Evolutionary conservation across 2,113 vertebrate species (phyloP), one percentile per base, ranked within the genome.

Genomic region (Coryphaenoides rupestris): DNA sequence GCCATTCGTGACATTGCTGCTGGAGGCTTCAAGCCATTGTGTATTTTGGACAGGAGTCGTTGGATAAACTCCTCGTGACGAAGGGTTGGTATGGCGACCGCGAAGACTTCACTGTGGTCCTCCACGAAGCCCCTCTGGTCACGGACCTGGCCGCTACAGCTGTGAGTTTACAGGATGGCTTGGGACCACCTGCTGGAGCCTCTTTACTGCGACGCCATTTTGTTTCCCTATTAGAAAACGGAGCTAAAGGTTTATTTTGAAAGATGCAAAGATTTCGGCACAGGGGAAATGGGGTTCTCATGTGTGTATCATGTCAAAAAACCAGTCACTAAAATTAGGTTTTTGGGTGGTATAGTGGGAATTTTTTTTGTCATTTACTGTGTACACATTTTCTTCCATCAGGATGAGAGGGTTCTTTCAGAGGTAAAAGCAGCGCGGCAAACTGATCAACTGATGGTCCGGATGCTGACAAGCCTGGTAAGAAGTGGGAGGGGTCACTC

Each of bases 21-120:
- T 40, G n/a, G n/a, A 40, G 10, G 10, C 33, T 40, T 40, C 33
- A 40, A 40, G 33, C 33, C 9, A 40, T 40, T 40, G 33, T 40
- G 13, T 57, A 9, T 46, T n/a, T 24, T 63, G 21, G 45, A 2
- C 63, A 89, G 88, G 85, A 79, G 57, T 84, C 86, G 19, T 65
- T 89, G 78, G 55, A 68, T 3, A 66, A 77, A 21, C 77, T 83
- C 3, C 19, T 93, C 58, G 58, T 88, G 60, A 77, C 57, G 75
- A 82, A 73, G 0, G 56, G 63, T 4, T 88, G 80, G 66, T 94
- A 93, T 0, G 58, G 62, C 0, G 63, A 75, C 55, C 84, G 66
- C 7, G 86, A 94, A 0, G 93, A 96, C 79, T 96, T 96, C 4
- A 68, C 88, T 0, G 87, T 91, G 2, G 87, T 92, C 1, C 66